These are phyloP conservation scores for Epirrhoe alternata DNA, from an alignment of 2,888 invertebrate species.

Conservation along the genomic window DNA sequence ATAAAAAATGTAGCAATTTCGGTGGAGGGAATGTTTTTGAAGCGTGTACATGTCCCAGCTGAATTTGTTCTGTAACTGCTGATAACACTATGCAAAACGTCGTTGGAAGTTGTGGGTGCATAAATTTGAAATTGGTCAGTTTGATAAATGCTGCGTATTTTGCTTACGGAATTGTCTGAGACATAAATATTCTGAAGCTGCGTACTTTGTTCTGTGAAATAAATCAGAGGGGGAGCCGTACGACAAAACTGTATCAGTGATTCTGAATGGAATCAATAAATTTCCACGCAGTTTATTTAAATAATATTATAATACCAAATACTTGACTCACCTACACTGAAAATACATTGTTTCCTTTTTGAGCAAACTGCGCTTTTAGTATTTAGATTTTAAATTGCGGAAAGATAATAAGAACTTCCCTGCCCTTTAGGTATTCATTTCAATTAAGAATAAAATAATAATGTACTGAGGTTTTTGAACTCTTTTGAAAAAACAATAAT, in stretches of 20 bases:
- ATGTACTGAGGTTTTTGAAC: no score
- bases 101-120: slow-evolving; percentile 54
- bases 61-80: slow-evolving; percentile 52
- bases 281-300: no score
- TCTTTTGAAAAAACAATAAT: no score
- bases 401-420: no score
- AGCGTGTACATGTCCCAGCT: slow-evolving; percentile 44
- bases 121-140: slow-evolving; percentile 50
- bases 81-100: slow-evolving; percentile 57
- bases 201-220: not conserved
- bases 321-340: no score
- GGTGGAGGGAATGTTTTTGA: slow-evolving; percentile 36
- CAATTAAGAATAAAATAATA: no score
- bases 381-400: no score
- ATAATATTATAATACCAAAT: no score
- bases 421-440: no score
- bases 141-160: slow-evolving; percentile 39
- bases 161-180: slow-evolving; percentile 21
- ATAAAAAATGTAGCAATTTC: slow-evolving; percentile 41
- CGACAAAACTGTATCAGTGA: not conserved
- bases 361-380: no score
- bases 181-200: slow-evolving; percentile 8
- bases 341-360: no score
- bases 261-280: not conserved
- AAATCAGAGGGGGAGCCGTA: not conserved